Evolutionary conservation across 2,888 invertebrate species (phyloP), one percentile per base, ranked within the genome.

Genomic region (Elgonia sp.): DNA sequence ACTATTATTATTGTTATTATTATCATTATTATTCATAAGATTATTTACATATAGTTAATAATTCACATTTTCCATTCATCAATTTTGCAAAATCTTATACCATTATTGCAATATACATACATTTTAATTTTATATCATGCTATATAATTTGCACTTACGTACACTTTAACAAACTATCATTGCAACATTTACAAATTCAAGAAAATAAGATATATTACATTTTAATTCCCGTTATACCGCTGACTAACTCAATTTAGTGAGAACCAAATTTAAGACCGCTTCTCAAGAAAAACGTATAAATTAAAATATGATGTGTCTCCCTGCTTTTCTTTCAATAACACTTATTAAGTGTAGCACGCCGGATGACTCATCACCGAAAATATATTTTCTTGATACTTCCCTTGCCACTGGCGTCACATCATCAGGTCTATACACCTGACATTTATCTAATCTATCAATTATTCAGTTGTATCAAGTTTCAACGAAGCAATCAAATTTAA

Each of bases 401-500:
- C 40, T 65, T 18, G 9, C 65, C 40, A 65, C 40, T 42, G 65
- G 40, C 63, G 1, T 63, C 39, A 42, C 39, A 39, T 65, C 40
- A 39, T 14, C 10, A 29, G 65, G 7, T 29, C 16, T 29, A 29
- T 62, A 39, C 53, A 63, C 76, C 53, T 76, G 50, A 65, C 63
- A 65, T 77, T n/a, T 65, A 77, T 77, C 77, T 67, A 50, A 77
- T 65, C 77, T 77, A 29, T 55, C 77, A 55, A 76, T 77, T 40
- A 76, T 77, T 40, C 21, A 40, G 37, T 39, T 65, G 39, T 70
- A 37, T 55, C 37, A 37, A 5, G 18, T 39, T 70, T 46, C 55
- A 65, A 6, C 21, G 46, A 65, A 55, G 5, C 77, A 55, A 77
- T 55, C 57, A 21, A 53, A 50, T 40, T 37, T n/a, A 12, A 50